These are phyloP conservation scores for Saccostrea cuccullata DNA, from an alignment of 1,140 invertebrate species.

Conservation along the genomic window DNA sequence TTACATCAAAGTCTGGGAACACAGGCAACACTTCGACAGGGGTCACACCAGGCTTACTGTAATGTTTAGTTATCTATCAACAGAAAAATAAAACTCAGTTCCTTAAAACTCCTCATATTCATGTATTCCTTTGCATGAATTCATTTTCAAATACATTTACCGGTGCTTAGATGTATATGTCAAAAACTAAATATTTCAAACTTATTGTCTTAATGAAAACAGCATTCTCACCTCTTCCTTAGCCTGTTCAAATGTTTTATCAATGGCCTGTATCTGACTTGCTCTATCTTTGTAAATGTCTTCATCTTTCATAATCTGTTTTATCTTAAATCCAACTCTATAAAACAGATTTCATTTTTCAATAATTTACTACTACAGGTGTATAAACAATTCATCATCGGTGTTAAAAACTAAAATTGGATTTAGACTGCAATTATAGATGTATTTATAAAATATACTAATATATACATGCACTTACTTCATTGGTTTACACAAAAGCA, in stretches of 20 bases:
- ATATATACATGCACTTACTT: no score
- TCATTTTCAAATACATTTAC: neutral
- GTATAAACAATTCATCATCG: no score
- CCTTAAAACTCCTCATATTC: no score
- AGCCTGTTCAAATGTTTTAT: conserved; percentile 97
- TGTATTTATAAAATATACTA: no score
- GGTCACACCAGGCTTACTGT: conserved; percentile 95
- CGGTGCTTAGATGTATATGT: no score
- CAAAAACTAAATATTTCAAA: neutral
- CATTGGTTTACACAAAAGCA: no score
- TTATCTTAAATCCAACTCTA: conserved; percentile 98
- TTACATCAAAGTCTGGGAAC: conserved; percentile 94
- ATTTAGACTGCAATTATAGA: no score
- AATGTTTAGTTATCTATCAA: conserved; percentile 89
- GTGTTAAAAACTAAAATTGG: no score
- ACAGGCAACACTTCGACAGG: conserved; percentile 94
- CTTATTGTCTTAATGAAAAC: neutral
- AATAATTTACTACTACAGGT: neutral
- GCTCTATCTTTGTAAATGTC: conserved; percentile 97
- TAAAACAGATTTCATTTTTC: conserved; percentile 44
- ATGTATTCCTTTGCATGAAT: no score
- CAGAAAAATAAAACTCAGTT: conserved; percentile 28
- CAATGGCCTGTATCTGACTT: conserved; percentile 97
- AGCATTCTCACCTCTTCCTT: conserved; percentile 80
- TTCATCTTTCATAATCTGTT: conserved; percentile 96